Evolutionary conservation across 2,113 vertebrate species (phyloP).

Genomic region (Astur gentilis): DNA sequence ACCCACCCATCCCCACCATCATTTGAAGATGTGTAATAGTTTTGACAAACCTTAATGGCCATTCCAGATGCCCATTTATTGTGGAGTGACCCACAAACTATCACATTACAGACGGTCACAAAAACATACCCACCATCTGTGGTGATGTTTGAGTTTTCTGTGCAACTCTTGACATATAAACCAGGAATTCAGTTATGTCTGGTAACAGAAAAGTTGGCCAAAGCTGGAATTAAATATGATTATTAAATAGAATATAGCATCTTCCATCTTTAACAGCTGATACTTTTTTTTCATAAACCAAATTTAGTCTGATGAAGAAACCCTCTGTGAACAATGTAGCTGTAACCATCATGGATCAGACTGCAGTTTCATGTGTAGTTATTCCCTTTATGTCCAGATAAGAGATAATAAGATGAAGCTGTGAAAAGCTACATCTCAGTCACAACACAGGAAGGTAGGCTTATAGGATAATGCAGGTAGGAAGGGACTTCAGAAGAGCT

Average conservation of each 20-base stretch:
- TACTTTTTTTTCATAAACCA: neutral
- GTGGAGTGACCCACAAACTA: conserved; percentile 26
- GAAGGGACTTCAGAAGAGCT: neutral
- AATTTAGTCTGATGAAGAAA: neutral
- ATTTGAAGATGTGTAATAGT: conserved; percentile 14
- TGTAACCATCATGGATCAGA: neutral
- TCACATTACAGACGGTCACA: neutral
- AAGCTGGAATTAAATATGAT: neutral
- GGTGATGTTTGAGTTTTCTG: neutral
- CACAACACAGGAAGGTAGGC: neutral
- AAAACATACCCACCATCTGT: neutral
- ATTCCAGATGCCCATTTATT: conserved; percentile 22
- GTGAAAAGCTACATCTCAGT: neutral
- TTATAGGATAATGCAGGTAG: neutral
- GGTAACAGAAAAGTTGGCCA: neutral
- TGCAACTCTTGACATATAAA: neutral
- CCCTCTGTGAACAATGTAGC: neutral
- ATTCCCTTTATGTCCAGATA: neutral
- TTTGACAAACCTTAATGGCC: conserved; percentile 24
- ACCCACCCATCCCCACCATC: neutral
- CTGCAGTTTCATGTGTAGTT: neutral
- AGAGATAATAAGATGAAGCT: neutral
- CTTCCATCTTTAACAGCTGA: neutral
- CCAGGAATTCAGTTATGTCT: neutral
- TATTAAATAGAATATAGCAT: neutral